Base-by-base conservation (phyloP, 64 coral and sea anemone species). In the Hydrozoanthus tunicans region DNA sequence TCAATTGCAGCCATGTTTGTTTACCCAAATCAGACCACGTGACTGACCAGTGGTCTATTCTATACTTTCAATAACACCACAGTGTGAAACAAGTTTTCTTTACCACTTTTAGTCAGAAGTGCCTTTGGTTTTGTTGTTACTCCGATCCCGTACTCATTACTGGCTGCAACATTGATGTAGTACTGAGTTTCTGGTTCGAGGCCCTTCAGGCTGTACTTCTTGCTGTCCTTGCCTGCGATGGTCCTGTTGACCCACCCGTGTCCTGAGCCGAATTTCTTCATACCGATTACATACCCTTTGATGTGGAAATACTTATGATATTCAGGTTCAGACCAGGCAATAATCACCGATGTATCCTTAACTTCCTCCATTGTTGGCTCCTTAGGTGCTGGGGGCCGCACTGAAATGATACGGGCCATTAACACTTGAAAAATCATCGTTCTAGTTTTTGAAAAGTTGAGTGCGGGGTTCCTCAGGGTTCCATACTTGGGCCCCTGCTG, bases 151-250 rank as follows among this genome's bases (percentile, higher is more conserved):
- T 73, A 73, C 0, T 4, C 7, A 60, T 88, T 88, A 13, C 58
- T 73, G 6, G 84, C 84, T 15, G 84, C 84, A 24, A 88, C 84
- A 7, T 74, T 88, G 7, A 88, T 11, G 70, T 73, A 73, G 17
- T 88, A 88, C 13, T 51, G 84, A n/a, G 84, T 88, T 88, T 73
- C 69, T 51, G 84, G 69, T 9, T 74, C 11, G 27, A 88, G 68
- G 56, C 14, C 51, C 59, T 26, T 73, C 56, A 88, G 32, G 1
- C 12, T 70, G 25, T 88, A 88, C 57, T 27, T 59, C 6, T 56
- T 43, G 55, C 3, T 88, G 26, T 61, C 84, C 74, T 56, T 10
- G 54, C 69, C 84, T 5, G 11, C 0, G 59, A 88, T 51, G 7
- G 84, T 43, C 70, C 43, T 17, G 52, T 88, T 88, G 0, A 14